Conservation (phyloP, 1,140 invertebrate genomes). For the Drosophila melanogaster region DNA sequence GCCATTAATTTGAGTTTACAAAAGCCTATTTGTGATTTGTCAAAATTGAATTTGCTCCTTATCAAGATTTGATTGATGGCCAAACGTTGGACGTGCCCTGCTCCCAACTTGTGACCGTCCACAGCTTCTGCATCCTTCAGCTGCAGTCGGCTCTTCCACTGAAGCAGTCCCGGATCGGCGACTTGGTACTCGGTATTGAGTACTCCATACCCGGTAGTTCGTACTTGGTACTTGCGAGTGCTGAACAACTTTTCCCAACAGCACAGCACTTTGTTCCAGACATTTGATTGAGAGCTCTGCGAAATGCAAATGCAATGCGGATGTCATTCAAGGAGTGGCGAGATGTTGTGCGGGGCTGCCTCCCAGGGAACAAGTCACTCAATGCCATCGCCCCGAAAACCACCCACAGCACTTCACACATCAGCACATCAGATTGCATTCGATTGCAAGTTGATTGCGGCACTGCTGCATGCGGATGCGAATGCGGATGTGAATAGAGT, state of each 20-base stretch:
- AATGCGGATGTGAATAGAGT: constrained; percentile 32
- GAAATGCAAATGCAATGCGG: constrained; percentile 70
- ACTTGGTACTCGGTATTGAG: constrained; percentile 11
- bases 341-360: neutral
- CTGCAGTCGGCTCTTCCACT: constrained; percentile 5
- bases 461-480: constrained; percentile 32
- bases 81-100: constrained; percentile 30
- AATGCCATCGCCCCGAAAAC: constrained; percentile 6
- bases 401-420: constrained; percentile 30
- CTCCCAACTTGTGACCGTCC: constrained; percentile 41
- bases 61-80: constrained; percentile 76
- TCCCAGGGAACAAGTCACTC: constrained; percentile 44
- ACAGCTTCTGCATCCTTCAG: constrained; percentile 8
- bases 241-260: constrained; percentile 63
- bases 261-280: constrained; percentile 59
- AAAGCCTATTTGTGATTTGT: constrained; percentile 81
- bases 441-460: constrained; percentile 54
- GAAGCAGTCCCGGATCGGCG: constrained; percentile 10
- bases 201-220: neutral
- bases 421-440: constrained; percentile 56
- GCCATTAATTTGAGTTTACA: constrained; percentile 76
- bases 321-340: constrained; percentile 49
- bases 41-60: constrained; percentile 78
- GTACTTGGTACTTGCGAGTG: constrained; percentile 18
- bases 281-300: constrained; percentile 72